Evolutionary conservation across 2,888 invertebrate genomes (phyloP), one percentile per base, ranked within the genome.

Genomic region (Limenitis arthemis): DNA sequence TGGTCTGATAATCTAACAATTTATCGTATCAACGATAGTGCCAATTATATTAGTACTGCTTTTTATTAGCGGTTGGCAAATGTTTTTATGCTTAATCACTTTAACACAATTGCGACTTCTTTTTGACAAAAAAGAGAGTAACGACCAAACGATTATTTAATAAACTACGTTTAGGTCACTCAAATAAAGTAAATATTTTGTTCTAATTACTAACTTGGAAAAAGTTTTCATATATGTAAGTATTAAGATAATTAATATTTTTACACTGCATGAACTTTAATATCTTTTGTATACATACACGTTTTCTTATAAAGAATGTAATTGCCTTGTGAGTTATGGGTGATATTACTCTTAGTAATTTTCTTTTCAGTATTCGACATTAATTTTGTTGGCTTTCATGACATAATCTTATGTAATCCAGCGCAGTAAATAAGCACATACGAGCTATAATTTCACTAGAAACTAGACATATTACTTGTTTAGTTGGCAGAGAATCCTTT

Each of bases 401-500:
- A 47, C 49, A 52, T 44, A 20, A 20, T 20, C 1, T 20, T 20
- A 38, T 40, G 42, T 50, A 43, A 49, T 49, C 41, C 12, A 31
- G 38, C 11, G 40, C 43, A 37, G 46, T 49, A 55, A 49, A 51
- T 55, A 55, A 49, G 46, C 48, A 31, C 42, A 46, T 53, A 47
- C 47, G 47, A 48, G 46, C 52, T 52, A 55, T 55, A 55, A 48
- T 55, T 49, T 55, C 55, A 42, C 40, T 30, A 32, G 51, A 49
- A 51, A 48, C 51, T 55, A 49, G 52, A 52, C 47, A 55, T 52
- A 52, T 49, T 59, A 54, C 41, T 54, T 41, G 46, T 54, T 52
- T 60, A 62, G 59, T 63, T 65, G 56, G 53, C 61, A 55, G 55
- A 48, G 63, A 68, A 64, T 62, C 67, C 63, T 66, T 63, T 60